Base-by-base conservation (phyloP, 2,113 vertebrate species). In the Pelodiscus sinensis region DNA sequence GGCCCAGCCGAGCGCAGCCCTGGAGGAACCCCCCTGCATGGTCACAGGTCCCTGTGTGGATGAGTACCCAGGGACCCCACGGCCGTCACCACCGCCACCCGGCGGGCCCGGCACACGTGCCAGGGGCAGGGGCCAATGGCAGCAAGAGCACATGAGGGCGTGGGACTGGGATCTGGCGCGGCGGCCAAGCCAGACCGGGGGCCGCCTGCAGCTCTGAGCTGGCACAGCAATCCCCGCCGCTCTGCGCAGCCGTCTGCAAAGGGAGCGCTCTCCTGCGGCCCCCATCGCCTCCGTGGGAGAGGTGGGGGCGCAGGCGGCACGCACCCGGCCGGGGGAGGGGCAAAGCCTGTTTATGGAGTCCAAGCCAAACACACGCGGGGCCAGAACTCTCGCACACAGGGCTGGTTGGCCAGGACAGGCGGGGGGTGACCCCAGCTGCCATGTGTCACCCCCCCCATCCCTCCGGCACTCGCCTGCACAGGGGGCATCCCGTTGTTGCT, bases 401-500 rank as follows among this genome's bases (percentile, higher is more conserved):
- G 29, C 18, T 14, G 68, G 19, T 57, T 57, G 3, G 12, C 2
- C 51, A 14, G 80, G 9, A 62, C 92, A 93, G 38, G 16, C 21
- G 60, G 2, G 24, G 24, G 56, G 24, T 0, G 0, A 58, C 18
- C 79, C 83, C 25, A 2, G 24, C 1, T 0, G 0, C 68, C 22
- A 9, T 4, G 10, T 51, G 27, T 38, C 62, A 89, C 31, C 55
- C 15, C 11, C 19, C 11, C 21, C 90, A 1, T 15, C 73, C 80
- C 89, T 89, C 80, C 97, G 12, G 9, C 97, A 98, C 60, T 98
- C 65, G 96, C 99, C 99, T 99, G 99, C 3, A 98, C 99, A 0
- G 98, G 98, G 0, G 98, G 98, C 25, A 98, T 98, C 1, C 98
- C 98, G 0, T 97, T 98, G 31, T 98, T 99, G 97, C 98, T 98